Conservation (phyloP, 2,113 vertebrate species). For the Indicator maculatus region DNA sequence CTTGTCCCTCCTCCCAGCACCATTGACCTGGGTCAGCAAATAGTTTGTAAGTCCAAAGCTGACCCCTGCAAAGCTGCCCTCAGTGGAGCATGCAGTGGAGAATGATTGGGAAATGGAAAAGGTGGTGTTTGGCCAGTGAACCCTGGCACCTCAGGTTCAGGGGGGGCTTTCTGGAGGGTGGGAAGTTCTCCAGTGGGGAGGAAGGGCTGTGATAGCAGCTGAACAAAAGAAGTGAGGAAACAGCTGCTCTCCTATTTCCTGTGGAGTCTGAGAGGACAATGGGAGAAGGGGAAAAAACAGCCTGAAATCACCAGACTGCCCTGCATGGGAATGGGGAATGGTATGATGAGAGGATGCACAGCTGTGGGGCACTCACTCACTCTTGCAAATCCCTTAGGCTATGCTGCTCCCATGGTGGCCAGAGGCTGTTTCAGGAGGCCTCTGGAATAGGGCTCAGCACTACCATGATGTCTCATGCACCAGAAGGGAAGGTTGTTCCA, state of each 20-base stretch:
- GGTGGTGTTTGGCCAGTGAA: background rate
- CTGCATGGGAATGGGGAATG: background rate
- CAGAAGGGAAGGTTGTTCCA: background rate
- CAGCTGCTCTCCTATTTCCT: background rate
- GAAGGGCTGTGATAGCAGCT: background rate
- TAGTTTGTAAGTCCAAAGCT: background rate
- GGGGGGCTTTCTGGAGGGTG: background rate
- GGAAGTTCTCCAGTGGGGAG: background rate
- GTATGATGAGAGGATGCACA: accelerated
- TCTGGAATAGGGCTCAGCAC: background rate
- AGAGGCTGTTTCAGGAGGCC: background rate
- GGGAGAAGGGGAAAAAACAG: slow-evolving; percentile 1
- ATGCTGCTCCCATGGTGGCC: background rate
- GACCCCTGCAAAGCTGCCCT: background rate
- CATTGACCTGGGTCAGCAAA: background rate
- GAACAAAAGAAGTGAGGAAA: slow-evolving; percentile 31
- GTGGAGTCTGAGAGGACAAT: background rate
- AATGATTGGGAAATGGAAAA: background rate
- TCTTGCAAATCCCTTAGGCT: background rate
- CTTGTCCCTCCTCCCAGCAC: background rate
- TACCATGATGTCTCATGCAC: accelerated
- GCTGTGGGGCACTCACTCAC: background rate
- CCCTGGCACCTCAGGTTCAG: background rate
- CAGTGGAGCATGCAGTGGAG: background rate
- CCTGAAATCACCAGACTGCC: background rate